Base-by-base conservation (phyloP, 2,113 vertebrate genomes). In the Sinocyclocheilus anshuiensis region DNA sequence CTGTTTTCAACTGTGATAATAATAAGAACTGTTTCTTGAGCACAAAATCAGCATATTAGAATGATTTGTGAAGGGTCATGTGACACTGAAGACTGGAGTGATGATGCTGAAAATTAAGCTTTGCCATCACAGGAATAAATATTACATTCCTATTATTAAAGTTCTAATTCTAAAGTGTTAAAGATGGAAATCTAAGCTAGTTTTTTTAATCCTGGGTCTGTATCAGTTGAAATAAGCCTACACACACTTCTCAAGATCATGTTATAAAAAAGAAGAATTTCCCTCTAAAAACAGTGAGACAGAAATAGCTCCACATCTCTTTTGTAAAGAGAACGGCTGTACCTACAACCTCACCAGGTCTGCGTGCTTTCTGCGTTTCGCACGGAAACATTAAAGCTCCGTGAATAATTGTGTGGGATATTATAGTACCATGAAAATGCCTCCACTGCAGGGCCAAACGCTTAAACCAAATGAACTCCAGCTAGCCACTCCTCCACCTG, bases 381-480 rank as follows among this genome's bases (percentile, higher is more conserved):
- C 59, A 6, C 77, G 67, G 59, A 86, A 90, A 84, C 50, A 63
- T 29, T 85, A 81, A 92, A 85, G 87, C 84, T 63, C 84, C 0
- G 2, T 87, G 79, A 91, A 90, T 88, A 86, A 83, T 90, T 85
- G 76, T 48, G 55, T 13, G 53, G 50, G 80, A 85, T 84, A 83
- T 89, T 89, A 91, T 89, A 91, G 87, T 85, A 85, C 71, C 65
- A 84, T 90, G 88, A 89, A 91, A 93, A 91, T 57, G 45, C 36
- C 90, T 86, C 71, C 87, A 22, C 63, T 77, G 88, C 75, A 45
- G 75, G 53, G 85, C 88, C 89, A 91, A 87, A 81, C 87, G 71
- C 79, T 88, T 93, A 91, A 93, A 93, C 92, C 90, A 91, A 92
- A 93, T 92, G 53, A 94, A 90, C 88, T 90, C 84, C 53, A 4